Evolutionary conservation across 2,113 vertebrate species (phyloP).

Genomic region (Apodemus sylvaticus): DNA sequence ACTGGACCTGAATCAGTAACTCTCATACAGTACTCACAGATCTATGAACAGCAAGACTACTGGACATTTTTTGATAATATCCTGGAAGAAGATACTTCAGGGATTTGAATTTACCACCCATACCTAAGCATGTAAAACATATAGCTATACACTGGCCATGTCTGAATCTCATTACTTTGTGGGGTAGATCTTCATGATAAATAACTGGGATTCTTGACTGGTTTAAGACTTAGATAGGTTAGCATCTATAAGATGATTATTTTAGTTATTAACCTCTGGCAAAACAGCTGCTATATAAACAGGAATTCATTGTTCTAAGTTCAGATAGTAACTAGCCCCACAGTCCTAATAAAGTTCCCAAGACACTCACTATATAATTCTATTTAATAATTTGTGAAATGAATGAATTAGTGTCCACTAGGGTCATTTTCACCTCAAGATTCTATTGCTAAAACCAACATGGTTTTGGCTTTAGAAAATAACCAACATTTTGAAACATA

Average conservation of each 20-base stretch:
- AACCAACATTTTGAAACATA: neutral
- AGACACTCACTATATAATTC: neutral
- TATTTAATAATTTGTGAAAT: conserved; percentile 48
- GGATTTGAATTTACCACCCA: neutral
- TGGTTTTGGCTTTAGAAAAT: neutral
- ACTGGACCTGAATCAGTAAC: neutral
- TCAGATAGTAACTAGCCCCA: neutral
- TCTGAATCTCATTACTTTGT: neutral
- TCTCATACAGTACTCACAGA: neutral
- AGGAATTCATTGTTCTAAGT: neutral
- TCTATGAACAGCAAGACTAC: neutral
- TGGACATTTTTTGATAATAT: neutral
- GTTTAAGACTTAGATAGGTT: neutral
- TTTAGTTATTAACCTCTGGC: conserved; percentile 30
- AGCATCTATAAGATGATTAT: neutral
- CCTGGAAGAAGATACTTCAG: neutral
- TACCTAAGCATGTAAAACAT: neutral
- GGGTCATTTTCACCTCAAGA: neutral
- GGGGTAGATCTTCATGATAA: neutral
- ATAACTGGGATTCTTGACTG: neutral
- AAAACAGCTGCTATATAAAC: neutral
- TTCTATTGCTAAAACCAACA: neutral
- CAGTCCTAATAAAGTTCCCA: neutral
- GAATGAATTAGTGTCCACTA: neutral
- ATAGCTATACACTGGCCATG: neutral